Evolutionary conservation across 2,113 vertebrate species (phyloP), one percentile per base, ranked within the genome.

Genomic region (Misgurnus anguillicaudatus): DNA sequence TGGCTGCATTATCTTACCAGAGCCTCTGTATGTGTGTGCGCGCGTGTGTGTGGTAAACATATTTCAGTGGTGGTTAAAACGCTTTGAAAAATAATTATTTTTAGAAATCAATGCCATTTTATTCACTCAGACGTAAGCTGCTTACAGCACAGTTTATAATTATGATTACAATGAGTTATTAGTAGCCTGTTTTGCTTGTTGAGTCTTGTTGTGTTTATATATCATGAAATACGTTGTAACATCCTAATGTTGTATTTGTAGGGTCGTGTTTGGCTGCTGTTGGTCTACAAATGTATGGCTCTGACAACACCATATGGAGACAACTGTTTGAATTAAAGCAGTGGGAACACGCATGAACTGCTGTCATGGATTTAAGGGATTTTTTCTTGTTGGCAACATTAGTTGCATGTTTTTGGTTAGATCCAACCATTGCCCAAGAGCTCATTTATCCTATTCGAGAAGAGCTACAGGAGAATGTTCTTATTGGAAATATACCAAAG

Each of bases 401-500:
- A 85, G 94, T 96, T 87, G 95, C 97, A 91, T 98, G 96, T 93
- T 93, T 98, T 88, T 97, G 95, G 92, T 91, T 98, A 87, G 98
- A 98, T 94, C 98, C 97, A 55, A 94, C 96, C 86, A 89, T 98
- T 90, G 97, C 98, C 88, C 97, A 99, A 94, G 98, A 99, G 93
- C 94, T 99, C 83, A 98, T 97, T 91, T 99, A 99, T 90, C 97
- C 97, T 81, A 98, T 99, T 89, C 94, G 96, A 88, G 98, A 99
- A 90, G 98, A 99, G 88, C 87, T 99, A 92, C 97, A 98, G 87
- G 97, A 99, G 92, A 99, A 99, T 80, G 94, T 98, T 86, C 97
- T 98, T 86, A 98, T 99, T 93, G 98, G 98, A 92, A 99, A 98
- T 92, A 98, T 99, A 97, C 97, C 98, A 95, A 97, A 97, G 94